Evolutionary conservation across 1,140 invertebrate genomes (phyloP), one percentile per base, ranked within the genome.

Genomic region (Leptoteleia sp.): DNA sequence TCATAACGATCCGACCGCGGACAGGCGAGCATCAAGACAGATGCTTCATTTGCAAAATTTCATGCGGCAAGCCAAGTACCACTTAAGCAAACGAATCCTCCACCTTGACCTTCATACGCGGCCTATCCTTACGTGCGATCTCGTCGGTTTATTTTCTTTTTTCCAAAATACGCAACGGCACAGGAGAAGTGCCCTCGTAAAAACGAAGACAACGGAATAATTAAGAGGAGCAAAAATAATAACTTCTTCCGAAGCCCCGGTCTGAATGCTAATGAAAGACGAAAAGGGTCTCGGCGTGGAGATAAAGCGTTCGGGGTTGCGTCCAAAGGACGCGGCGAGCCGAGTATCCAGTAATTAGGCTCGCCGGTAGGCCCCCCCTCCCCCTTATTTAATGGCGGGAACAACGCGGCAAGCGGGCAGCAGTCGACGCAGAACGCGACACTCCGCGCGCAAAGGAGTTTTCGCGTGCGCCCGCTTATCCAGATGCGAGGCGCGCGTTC

Each of bases 401-500:
- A n/a, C n/a, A n/a, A n/a, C n/a, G n/a, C n/a, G n/a, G n/a, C n/a
- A n/a, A n/a, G n/a, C n/a, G n/a, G n/a, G 19, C 19, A 54, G 25
- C 15, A n/a, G 29, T 29, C n/a, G 47, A 43, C 11, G 13, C 27
- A 25, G 19, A 13, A 31, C 35, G 40, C 40, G 31, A 55, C 6
- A 15, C 40, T 48, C 52, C 16, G n/a, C n/a, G n/a, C n/a, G n/a
- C n/a, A n/a, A n/a, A n/a, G 17, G 22, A 68, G 59, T 76, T 79
- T 79, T 70, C 71, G 77, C 77, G 78, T 76, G 61, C 40, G 62
- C 67, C 76, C 27, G 52, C 50, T 76, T 76, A 79, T 79, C 71
- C 71, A 78, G 76, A 76, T 72, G 75, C 71, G 38, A 47, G 70
- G n/a, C n/a, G 59, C 64, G 57, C 61, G 43, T 79, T 71, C 54